Percentiles rank a stretch among this genome's conserved stretches.
Evolutionary conservation across 2,797 vertebrate species (phyloP).

Genomic region (Sebastes itinus): DNA sequence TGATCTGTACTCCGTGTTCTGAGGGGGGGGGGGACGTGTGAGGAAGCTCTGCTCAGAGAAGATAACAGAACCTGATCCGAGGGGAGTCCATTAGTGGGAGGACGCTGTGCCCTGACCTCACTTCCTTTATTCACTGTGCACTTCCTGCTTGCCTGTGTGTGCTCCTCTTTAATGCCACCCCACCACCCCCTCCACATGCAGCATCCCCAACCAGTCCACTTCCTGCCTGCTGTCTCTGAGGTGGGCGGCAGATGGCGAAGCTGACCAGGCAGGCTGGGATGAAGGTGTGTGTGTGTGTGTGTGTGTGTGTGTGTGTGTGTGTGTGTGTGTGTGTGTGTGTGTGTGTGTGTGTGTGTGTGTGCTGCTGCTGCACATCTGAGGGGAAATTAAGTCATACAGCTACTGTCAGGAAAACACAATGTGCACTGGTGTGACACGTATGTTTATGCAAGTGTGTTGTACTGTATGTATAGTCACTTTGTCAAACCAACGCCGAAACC

Average conservation of each 20-base stretch:
- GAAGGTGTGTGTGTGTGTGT: background rate
- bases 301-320: background rate
- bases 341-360: background rate
- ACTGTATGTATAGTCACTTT: background rate
- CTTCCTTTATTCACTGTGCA: conserved; percentile 81
- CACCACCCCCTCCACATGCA: conserved; percentile 4
- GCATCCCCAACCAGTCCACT: conserved; percentile 33
- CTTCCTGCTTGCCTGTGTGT: conserved; percentile 69
- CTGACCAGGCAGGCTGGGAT: conserved; percentile 3
- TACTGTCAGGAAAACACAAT: conserved; percentile 43
- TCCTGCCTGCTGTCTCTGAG: conserved; percentile 45
- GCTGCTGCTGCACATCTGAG: background rate
- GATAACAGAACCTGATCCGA: conserved; percentile 71
- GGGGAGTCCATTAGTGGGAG: conserved; percentile 66
- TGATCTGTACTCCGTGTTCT: conserved; percentile 43
- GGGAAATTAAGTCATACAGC: conserved; percentile 37
- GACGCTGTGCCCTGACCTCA: conserved; percentile 70
- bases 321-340: background rate
- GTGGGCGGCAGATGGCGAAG: conserved; percentile 32
- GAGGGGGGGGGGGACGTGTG: conserved; percentile 26
- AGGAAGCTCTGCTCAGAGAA: conserved; percentile 76
- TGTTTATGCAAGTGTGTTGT: background rate
- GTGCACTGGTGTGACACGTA: background rate
- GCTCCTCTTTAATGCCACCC: conserved; percentile 55
- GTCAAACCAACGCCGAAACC: background rate